Evolutionary conservation across 2,888 invertebrate genomes (phyloP).

Genomic region (Argynnis bischoffii): DNA sequence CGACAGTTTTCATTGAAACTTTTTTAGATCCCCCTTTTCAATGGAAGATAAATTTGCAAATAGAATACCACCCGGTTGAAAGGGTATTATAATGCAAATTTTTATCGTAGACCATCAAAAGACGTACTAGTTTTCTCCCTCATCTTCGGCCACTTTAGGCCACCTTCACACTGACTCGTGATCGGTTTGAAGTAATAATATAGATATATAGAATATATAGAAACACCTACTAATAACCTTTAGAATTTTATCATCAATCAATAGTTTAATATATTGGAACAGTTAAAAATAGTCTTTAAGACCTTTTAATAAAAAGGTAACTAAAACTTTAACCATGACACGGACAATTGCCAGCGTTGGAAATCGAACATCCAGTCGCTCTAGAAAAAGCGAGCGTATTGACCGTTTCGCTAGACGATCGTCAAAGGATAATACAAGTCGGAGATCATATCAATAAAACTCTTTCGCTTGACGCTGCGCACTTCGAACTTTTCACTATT

Average conservation of each 20-base stretch:
- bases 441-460: conserved; percentile 29
- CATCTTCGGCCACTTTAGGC: neutral
- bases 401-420: conserved; percentile 7
- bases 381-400: conserved; percentile 1
- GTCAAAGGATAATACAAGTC: conserved; percentile 20
- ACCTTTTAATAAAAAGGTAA: no score
- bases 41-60: conserved; percentile 74
- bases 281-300: no score
- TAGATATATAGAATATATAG: no score
- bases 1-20: conserved; percentile 72
- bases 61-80: conserved; percentile 57
- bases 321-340: no score
- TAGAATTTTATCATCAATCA: no score
- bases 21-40: conserved; percentile 66
- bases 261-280: no score
- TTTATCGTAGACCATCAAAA: conserved; percentile 18
- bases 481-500: conserved; percentile 28
- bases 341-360: neutral
- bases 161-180: no score
- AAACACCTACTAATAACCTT: no score
- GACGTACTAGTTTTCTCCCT: neutral
- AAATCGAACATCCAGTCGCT: neutral
- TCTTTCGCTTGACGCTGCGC: conserved; percentile 27
- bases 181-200: no score
- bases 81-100: conserved; percentile 65